These are phyloP conservation scores for Notodonta ziczac DNA, from an alignment of 2,888 invertebrate genomes.

Conservation along the genomic window DNA sequence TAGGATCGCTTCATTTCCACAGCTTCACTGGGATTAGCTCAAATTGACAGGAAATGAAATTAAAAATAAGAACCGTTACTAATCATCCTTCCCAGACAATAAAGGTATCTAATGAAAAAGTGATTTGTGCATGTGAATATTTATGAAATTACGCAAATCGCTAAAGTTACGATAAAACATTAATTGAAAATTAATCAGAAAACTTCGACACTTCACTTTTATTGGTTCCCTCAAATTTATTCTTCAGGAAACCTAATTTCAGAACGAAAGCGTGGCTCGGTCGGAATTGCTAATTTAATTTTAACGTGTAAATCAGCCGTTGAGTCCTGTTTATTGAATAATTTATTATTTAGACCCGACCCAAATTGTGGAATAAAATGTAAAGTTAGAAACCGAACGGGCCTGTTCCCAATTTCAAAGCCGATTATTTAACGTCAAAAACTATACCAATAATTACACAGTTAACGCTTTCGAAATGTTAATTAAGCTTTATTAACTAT, in stretches of 20 bases:
- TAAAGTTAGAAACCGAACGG: constrained; percentile 18
- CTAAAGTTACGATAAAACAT: constrained; percentile 5
- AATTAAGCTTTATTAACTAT: too few relatives aligned
- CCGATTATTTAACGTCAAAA: background rate
- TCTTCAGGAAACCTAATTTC: constrained; percentile 41
- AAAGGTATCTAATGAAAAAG: background rate
- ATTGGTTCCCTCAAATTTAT: constrained; percentile 34
- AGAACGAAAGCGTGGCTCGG: constrained; percentile 35
- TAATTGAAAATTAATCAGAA: constrained; percentile 36
- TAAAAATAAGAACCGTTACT: too few relatives aligned
- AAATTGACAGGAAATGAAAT: too few relatives aligned
- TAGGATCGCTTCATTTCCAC: too few relatives aligned
- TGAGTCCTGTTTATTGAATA: constrained; percentile 47
- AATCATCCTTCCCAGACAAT: background rate
- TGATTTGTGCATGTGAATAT: background rate
- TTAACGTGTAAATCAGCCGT: constrained; percentile 46
- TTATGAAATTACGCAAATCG: constrained; percentile 1
- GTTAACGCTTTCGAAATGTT: too few relatives aligned
- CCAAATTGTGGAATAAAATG: constrained; percentile 14
- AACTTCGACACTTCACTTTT: constrained; percentile 34
- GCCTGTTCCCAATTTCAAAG: constrained; percentile 19
- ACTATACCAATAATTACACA: too few relatives aligned
- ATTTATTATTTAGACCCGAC: constrained; percentile 39
- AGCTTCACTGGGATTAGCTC: too few relatives aligned
- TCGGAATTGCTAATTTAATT: constrained; percentile 46